These are phyloP conservation scores for Kryptolebias marmoratus DNA, from an alignment of 2,113 vertebrate genomes.

Conservation along the genomic window DNA sequence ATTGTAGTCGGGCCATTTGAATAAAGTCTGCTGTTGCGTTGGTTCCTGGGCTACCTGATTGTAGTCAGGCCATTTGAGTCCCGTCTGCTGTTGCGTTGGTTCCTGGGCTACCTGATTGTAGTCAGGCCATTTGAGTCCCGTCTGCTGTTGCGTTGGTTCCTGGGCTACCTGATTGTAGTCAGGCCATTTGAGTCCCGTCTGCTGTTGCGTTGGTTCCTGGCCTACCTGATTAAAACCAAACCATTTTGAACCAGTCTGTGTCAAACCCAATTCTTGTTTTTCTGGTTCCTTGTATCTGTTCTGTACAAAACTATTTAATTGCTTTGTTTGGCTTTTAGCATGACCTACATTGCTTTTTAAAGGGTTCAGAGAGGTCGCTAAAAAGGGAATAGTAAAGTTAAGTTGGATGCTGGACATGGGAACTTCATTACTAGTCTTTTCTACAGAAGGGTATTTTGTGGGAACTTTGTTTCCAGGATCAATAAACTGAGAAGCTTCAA, in stretches of 20 bases:
- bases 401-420: conserved; percentile 14
- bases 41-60: no score
- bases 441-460: background rate
- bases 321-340: background rate
- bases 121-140: background rate
- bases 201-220: background rate
- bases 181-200: background rate
- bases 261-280: background rate
- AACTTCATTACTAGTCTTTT: background rate
- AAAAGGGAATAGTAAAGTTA: background rate
- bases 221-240: accelerated
- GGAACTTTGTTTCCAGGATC: no score
- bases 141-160: background rate
- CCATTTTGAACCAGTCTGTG: background rate
- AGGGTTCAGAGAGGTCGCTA: accelerated
- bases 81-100: background rate
- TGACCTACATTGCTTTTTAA: background rate
- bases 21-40: background rate
- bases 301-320: background rate
- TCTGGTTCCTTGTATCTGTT: background rate
- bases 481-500: background rate
- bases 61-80: background rate
- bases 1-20: background rate
- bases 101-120: no score
- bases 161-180: no score